Evolutionary conservation across 2,888 invertebrate genomes (phyloP).

Genomic region (Campaea margaritaria): DNA sequence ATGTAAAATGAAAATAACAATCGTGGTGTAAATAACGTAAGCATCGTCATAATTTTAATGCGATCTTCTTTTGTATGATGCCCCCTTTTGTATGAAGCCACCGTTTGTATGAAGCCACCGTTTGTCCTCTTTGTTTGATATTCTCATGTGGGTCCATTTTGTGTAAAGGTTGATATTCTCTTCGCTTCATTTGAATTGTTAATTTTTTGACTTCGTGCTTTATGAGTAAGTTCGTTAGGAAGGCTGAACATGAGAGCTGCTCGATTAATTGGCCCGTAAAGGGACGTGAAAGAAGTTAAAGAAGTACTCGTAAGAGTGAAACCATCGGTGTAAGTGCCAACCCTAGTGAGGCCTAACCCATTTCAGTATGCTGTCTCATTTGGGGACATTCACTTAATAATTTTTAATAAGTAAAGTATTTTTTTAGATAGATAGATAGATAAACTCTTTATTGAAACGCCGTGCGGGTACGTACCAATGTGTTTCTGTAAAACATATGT

Average conservation of each 20-base stretch:
- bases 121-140: constrained; percentile 27
- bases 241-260: background rate
- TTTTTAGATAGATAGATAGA: no score
- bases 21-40: constrained; percentile 32
- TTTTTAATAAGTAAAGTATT: no score
- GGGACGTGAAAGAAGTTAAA: no score
- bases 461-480: no score
- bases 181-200: constrained; percentile 31
- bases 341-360: no score
- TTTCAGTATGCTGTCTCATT: no score
- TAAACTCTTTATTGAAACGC: no score
- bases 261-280: no score
- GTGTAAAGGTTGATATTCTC: constrained; percentile 24
- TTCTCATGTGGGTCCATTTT: constrained; percentile 19
- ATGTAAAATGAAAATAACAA: constrained; percentile 35
- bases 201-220: constrained; percentile 22
- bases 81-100: constrained; percentile 17
- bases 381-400: no score
- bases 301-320: no score
- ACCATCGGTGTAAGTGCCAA: no score
- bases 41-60: constrained; percentile 33
- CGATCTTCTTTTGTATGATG: constrained; percentile 31
- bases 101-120: constrained; percentile 14
- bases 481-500: no score
- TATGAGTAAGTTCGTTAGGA: constrained; percentile 1